These are phyloP conservation scores for Erethizon dorsatum DNA, from an alignment of 2,797 vertebrate species.

Conservation along the genomic window DNA sequence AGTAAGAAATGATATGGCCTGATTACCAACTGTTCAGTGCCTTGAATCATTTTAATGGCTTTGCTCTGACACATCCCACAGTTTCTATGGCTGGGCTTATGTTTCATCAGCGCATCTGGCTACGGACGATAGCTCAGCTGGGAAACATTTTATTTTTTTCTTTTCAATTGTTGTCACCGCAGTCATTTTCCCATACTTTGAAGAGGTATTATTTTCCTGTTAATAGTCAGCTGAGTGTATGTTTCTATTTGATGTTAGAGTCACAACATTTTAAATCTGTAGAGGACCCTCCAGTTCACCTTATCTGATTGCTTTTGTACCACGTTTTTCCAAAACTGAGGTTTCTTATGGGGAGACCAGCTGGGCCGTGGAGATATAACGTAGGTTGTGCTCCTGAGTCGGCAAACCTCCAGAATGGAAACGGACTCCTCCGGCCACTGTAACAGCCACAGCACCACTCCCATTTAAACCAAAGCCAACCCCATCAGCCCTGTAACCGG, in stretches of 20 bases:
- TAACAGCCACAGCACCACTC: not conserved
- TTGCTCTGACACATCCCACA: not conserved
- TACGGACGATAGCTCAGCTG: not conserved
- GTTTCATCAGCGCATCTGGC: not conserved
- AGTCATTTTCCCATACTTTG: not conserved
- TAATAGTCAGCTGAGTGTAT: constrained; percentile 14
- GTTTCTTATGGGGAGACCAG: not conserved
- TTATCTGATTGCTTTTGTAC: not conserved
- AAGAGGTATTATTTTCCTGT: constrained; percentile 35
- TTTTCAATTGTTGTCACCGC: constrained; percentile 20
- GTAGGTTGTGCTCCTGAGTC: not conserved
- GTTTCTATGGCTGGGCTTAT: not conserved
- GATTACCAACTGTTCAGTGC: not conserved
- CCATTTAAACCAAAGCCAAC: not conserved
- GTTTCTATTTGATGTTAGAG: constrained; percentile 7
- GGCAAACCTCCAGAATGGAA: not conserved
- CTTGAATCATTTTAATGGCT: constrained; percentile 47
- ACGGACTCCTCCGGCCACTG: rapidly evolving
- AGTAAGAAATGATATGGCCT: not conserved
- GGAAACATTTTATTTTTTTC: constrained; percentile 26
- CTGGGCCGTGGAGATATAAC: not conserved
- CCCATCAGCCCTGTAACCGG: rapidly evolving
- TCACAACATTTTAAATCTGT: not conserved
- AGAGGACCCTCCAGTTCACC: not conserved
- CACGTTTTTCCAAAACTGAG: not conserved